A percentile compares a stretch with the other conserved stretches of the same genome.
Evolutionary conservation across 1,140 invertebrate species (phyloP).

Genomic region (Hirudo medicinalis): DNA sequence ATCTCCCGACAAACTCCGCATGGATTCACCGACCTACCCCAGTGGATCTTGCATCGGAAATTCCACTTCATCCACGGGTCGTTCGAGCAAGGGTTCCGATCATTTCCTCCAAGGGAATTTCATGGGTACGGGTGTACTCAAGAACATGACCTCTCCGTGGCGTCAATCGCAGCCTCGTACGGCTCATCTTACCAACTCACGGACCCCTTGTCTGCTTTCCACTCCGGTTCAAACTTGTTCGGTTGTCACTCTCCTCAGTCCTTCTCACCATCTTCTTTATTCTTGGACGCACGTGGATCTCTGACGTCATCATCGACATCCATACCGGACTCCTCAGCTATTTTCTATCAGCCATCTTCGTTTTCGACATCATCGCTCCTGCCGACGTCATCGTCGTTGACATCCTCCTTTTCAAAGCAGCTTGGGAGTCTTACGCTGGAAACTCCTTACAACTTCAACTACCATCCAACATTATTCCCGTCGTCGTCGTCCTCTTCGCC

Average conservation of each 20-base stretch:
- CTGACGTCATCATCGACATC: background rate
- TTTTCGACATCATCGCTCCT: background rate
- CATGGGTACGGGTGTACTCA: too few relatives aligned
- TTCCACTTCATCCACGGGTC: too few relatives aligned
- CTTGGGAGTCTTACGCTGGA: background rate
- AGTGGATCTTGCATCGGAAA: too few relatives aligned
- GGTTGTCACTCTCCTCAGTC: background rate
- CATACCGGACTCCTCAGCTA: background rate
- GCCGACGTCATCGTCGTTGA: background rate
- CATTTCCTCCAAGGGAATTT: too few relatives aligned
- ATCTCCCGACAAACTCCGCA: background rate
- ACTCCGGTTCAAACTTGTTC: background rate
- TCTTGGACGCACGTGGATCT: background rate
- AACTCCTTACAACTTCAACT: constrained; percentile 6
- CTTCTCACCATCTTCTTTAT: background rate
- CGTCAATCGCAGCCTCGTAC: background rate
- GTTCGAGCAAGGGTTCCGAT: too few relatives aligned
- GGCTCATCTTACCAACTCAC: background rate
- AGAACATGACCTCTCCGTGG: too few relatives aligned
- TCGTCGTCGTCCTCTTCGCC: too few relatives aligned
- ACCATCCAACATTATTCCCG: too few relatives aligned
- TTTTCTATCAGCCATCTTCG: background rate
- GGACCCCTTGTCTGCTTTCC: background rate
- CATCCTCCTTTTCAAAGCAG: background rate
- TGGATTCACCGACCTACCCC: too few relatives aligned